phyloP scores from a whole-genome alignment of 2,888 invertebrate genomes.

The Saturnia japonica region DNA sequence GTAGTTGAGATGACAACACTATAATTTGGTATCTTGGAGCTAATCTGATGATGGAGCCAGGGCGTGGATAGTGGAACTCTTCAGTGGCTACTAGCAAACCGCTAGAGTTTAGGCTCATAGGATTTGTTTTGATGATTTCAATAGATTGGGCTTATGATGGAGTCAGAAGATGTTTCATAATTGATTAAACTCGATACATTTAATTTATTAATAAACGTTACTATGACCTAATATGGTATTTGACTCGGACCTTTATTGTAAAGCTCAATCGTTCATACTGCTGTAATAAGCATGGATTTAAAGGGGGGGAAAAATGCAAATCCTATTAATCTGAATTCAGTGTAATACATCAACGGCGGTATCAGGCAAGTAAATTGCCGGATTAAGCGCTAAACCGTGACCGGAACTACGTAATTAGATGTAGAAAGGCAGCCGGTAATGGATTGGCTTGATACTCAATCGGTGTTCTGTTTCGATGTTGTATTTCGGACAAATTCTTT shows the following conservation, averaged over 20 bases:
- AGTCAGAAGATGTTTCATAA: too few relatives aligned
- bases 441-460: conserved; percentile 27
- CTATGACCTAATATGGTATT: background rate
- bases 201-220: background rate
- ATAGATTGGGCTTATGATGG: too few relatives aligned
- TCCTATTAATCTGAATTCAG: conserved; percentile 18
- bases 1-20: too few relatives aligned
- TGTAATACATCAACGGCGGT: conserved; percentile 13
- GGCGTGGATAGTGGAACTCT: too few relatives aligned
- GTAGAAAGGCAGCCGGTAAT: conserved; percentile 27
- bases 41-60: too few relatives aligned
- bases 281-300: conserved; percentile 1
- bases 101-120: too few relatives aligned
- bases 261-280: background rate
- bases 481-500: background rate
- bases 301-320: conserved; percentile 8
- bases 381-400: conserved; percentile 46
- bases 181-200: too few relatives aligned
- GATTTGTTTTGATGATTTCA: too few relatives aligned
- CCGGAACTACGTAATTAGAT: conserved; percentile 43
- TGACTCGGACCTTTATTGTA: background rate
- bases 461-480: background rate
- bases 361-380: conserved; percentile 39
- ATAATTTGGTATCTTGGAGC: too few relatives aligned
- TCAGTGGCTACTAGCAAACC: too few relatives aligned